Conservation (phyloP, 2,888 invertebrate genomes). For the Dusona sp. region DNA sequence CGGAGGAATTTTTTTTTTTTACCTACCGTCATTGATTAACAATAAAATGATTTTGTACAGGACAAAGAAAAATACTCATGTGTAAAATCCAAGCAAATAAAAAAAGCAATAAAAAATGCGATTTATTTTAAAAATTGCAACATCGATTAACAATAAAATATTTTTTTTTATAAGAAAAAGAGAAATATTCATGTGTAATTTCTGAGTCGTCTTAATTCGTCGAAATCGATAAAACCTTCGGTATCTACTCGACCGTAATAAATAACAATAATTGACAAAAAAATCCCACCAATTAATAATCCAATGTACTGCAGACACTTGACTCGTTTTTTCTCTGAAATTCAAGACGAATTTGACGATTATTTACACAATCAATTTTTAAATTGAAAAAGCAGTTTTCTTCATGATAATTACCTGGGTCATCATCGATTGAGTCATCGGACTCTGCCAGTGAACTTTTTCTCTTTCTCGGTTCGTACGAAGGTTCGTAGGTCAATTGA, state of each 20-base stretch:
- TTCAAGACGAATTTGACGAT: conserved; percentile 1
- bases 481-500: conserved; percentile 21
- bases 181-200: not conserved
- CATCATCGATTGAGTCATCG: conserved; percentile 8
- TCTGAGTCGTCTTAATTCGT: not conserved
- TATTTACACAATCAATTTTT: not conserved
- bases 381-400: not conserved
- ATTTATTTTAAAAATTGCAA: not conserved
- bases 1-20: not conserved
- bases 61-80: too few relatives aligned
- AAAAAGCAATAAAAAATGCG: not conserved
- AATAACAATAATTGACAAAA: conserved; percentile 34
- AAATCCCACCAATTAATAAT: conserved; percentile 5
- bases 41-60: not conserved
- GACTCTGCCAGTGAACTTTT: conserved; percentile 38
- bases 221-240: conserved; percentile 7
- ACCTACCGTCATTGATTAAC: not conserved
- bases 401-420: conserved; percentile 25
- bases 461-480: conserved; percentile 16
- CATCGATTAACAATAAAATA: not conserved
- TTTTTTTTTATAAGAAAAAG: not conserved
- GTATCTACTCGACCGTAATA: conserved; percentile 38
- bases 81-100: too few relatives aligned
- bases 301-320: conserved; percentile 12
- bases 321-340: conserved; percentile 34